Base-by-base conservation (phyloP, 2,113 vertebrate genomes). In the Aptenodytes forsteri region DNA sequence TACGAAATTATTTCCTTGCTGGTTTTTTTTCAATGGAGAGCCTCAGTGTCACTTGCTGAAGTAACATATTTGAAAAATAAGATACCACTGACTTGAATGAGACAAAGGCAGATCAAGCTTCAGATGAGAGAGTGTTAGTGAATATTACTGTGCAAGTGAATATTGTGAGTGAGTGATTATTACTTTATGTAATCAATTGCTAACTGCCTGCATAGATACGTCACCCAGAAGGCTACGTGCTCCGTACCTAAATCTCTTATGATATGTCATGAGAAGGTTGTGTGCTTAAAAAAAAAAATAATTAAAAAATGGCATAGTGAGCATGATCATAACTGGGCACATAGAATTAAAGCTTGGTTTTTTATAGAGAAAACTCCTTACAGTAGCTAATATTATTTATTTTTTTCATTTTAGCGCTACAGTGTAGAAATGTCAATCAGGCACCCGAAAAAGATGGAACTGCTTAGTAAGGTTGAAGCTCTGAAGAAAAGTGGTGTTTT, bases 391-490 rank as follows among this genome's bases (percentile, higher is more conserved):
- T 78, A 46, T 69, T 81, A 38, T 59, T 25, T 81, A 26, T 78
- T 85, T 94, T 98, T 98, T 94, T 91, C 47, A 15, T 98, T 98
- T 95, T 98, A 99, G 99, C 98, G 99, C 84, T 99, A 99, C 97
- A 99, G 96, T 83, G 97, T 99, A 65, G 99, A 99, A 98, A 99
- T 99, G 98, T 98, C 98, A 97, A 98, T 99, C 98, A 99, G 99
- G 97, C 98, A 98, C 72, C 98, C 98, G 27, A 99, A 98, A 98
- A 99, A 99, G 98, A 98, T 95, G 61, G 98, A 99, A 92, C 98
- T 99, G 94, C 98, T 99, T 95, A 98, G 98, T 88, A 99, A 99
- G 97, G 99, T 99, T 50, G 99, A 99, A 98, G 98, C 98, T 83
- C 97, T 99, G 97, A 99, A 98, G 98, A 99, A 98, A 98, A 99